phyloP scores from a whole-genome alignment of 2,888 invertebrate genomes.

The Resseliella maxima region DNA sequence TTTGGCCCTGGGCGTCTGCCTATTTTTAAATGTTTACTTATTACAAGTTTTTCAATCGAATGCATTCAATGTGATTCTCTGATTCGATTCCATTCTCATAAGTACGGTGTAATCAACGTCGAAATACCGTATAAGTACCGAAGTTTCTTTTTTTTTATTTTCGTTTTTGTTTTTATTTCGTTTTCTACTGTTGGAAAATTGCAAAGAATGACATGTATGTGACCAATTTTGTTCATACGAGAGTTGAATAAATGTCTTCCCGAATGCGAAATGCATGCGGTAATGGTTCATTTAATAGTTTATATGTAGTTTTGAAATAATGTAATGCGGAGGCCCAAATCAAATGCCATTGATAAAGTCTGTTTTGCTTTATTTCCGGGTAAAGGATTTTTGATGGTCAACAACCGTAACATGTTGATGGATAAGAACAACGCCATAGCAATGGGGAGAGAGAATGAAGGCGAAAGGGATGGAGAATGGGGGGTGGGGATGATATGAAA shows the following conservation, averaged over 20 bases:
- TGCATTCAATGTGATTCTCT: background rate
- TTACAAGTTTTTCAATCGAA: background rate
- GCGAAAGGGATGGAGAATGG: too few species aligned
- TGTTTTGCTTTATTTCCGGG: background rate
- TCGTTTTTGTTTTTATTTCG: background rate
- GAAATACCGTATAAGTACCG: background rate
- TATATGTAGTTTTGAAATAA: background rate
- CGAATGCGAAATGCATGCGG: background rate
- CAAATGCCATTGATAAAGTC: slow-evolving; percentile 30
- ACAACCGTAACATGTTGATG: too few species aligned
- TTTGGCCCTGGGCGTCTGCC: background rate
- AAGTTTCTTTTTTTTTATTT: background rate
- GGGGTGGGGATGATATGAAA: background rate
- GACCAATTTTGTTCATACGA: slow-evolving; percentile 25
- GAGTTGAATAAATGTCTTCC: slow-evolving; percentile 27
- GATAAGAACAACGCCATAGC: too few species aligned
- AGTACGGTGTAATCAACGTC: background rate
- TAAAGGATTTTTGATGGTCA: slow-evolving; percentile 7
- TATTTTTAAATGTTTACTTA: background rate
- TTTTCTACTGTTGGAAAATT: background rate
- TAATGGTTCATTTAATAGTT: background rate
- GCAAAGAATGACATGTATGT: slow-evolving; percentile 30
- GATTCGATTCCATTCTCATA: background rate
- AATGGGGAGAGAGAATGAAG: too few species aligned
- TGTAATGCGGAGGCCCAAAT: slow-evolving; percentile 26